These are phyloP conservation scores for Drosophila cracens DNA, from an alignment of 2,888 invertebrate species.

Conservation along the genomic window DNA sequence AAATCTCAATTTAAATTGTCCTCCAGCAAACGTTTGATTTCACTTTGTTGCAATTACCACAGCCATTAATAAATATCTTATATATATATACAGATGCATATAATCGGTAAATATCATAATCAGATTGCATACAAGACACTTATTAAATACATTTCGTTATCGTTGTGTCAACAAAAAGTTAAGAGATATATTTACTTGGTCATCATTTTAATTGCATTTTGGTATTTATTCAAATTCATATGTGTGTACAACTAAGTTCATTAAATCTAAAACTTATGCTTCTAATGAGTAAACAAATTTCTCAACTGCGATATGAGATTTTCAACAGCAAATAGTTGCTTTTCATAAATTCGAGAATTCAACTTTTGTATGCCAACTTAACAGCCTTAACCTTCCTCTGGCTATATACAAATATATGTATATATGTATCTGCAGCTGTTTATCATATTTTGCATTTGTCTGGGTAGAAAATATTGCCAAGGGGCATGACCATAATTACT, in stretches of 20 bases:
- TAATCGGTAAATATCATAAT: constrained; percentile 19
- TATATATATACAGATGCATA: neutral
- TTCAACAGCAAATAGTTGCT: neutral
- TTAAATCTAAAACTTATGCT: neutral
- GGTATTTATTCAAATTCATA: neutral
- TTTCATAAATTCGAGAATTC: neutral
- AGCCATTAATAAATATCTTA: constrained; percentile 36
- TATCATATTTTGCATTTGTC: constrained; percentile 2
- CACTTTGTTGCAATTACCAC: constrained; percentile 49
- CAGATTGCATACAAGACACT: neutral
- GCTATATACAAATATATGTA: neutral
- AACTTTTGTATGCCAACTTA: neutral
- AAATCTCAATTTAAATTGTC: constrained; percentile 60
- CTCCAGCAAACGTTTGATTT: constrained; percentile 37
- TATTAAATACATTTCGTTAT: neutral
- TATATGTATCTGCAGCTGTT: neutral
- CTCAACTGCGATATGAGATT: neutral
- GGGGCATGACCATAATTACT: constrained; percentile 62
- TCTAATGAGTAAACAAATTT: neutral
- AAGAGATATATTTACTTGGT: constrained; percentile 1
- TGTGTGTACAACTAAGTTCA: neutral
- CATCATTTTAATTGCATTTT: constrained; percentile 27
- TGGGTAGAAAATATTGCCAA: constrained; percentile 32
- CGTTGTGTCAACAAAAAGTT: constrained; percentile 1
- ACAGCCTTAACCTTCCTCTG: neutral